Base-by-base conservation (phyloP, 2,113 vertebrate genomes). In the Dicaeum eximium region DNA sequence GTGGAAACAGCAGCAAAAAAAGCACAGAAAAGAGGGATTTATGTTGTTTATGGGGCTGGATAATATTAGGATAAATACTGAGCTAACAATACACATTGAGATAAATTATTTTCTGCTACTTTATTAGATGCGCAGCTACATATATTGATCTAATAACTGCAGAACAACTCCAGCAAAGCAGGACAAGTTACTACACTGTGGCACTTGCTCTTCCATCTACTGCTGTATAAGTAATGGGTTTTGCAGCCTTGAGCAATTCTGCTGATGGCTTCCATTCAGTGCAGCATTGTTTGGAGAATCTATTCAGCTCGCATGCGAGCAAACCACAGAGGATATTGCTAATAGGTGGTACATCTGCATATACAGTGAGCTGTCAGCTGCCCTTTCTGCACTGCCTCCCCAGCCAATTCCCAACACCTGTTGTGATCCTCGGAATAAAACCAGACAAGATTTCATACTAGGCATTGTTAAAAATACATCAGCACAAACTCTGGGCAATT, bases 401-500 rank as follows among this genome's bases (percentile, higher is more conserved):
- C 71, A 90, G 94, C 85, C 94, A 79, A 85, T 82, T 90, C 71
- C 28, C 38, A 80, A 35, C 96, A 95, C 93, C 94, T 95, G 94
- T 86, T 93, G 90, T 57, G 51, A 88, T 64, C 88, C 67, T 42
- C 27, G 3, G 70, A 90, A 86, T 48, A 62, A 78, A 37, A 71
- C 40, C 33, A 58, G 40, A 25, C 67, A 81, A 2, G 61, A 53
- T 83, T 88, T 82, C 86, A 47, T 23, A 45, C 66, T 5, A 79
- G 1, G 24, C 64, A 40, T 35, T 83, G 89, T 90, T 95, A 61
- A 92, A 94, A 94, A 95, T 71, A 74, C 86, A 96, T 35, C 79
- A 56, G 40, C 71, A 51, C 88, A 73, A 95, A 93, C 71, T 93
- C 64, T 22, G 67, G 73, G 69, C 56, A 44, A 31, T 70, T 86